Evolutionary conservation across 2,888 invertebrate genomes (phyloP), one percentile per base, ranked within the genome.

Genomic region (Mimas tiliae): DNA sequence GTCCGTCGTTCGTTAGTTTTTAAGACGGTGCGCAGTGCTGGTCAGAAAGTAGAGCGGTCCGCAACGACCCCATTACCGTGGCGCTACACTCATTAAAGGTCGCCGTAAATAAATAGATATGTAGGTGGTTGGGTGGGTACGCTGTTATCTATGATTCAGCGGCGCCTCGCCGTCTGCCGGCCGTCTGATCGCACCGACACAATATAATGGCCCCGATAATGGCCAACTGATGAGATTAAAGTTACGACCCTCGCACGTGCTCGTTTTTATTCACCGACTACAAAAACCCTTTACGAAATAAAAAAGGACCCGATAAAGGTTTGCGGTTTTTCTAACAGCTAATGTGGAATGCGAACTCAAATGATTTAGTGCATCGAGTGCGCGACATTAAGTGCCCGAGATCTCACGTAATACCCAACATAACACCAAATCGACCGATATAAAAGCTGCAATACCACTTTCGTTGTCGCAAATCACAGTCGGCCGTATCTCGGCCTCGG

Each of bases 381-480:
- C 67, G 68, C 74, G 77, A 75, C 77, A 76, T 76, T 76, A 74
- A 73, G 71, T 75, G 74, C 72, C 73, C 70, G 74, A 72, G 74
- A 72, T 80, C 83, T 86, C 85, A 85, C 88, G 89, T 91, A 91
- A 91, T 82, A 87, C 4, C 86, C 84, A 86, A 87, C 89, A 84
- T 88, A 89, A 89, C 84, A 84, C 82, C 88, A 88, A 89, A 89
- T 88, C 87, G 91, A 88, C 91, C 91, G 78, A 92, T 91, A 90
- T 92, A 90, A 93, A 93, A 91, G 92, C 85, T 88, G 93, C 87
- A 90, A 87, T 91, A 90, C 93, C 93, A 93, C 93, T 93, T 93
- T 93, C 93, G 88, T 84, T 89, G 90, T 92, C 88, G 92, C 92
- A 93, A 93, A 93, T 92, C 93, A 91, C 87, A 83, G 88, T 84